Base-by-base conservation (phyloP, 2,888 invertebrate species). In the Dascillus cervinus region DNA sequence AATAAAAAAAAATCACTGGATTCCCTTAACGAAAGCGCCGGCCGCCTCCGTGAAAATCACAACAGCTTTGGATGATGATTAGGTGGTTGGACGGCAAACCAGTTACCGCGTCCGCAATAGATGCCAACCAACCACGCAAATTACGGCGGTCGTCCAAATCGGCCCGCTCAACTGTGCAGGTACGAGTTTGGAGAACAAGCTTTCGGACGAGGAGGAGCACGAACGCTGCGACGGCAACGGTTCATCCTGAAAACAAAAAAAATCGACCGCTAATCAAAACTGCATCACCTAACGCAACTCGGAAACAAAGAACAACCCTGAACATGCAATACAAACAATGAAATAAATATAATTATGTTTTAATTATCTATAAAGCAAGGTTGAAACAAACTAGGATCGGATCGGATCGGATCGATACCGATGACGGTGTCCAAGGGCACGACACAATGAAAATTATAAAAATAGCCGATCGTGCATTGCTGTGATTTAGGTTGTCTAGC, bases 61-160 rank as follows among this genome's bases (percentile, higher is more conserved):
- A 56, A 55, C 49, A 50, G 57, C 61, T 62, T 62, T 61, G 60
- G 61, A 55, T 56, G 54, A 56, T 52, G 49, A 55, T 49, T 47
- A 44, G 39, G 30, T 36, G 26, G 22, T 19, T 29, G 15, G 13
- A 34, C 32, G 39, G 22, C 38, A 37, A 44, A 36, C 41, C 44
- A 59, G 69, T 74, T 73, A 76, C 62, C 73, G 73, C 41, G 71
- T 65, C 33, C 68, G 72, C 41, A 77, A 67, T 23, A 77, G 58
- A 48, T 72, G 74, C 77, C 77, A 77, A 6, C 77, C 77, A 3
- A 77, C 66, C 58, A 77, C 66, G 53, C 77, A 70, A 31, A 77
- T 66, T 13, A 77, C 72, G 3, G 76, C 77, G 2, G 76, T 77
- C n/a, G 17, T 17, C 64, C 76, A 75, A 30, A 74, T 67, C 2